Conservation (phyloP, 2,113 vertebrate species). For the Ctenodactylus gundi region DNA sequence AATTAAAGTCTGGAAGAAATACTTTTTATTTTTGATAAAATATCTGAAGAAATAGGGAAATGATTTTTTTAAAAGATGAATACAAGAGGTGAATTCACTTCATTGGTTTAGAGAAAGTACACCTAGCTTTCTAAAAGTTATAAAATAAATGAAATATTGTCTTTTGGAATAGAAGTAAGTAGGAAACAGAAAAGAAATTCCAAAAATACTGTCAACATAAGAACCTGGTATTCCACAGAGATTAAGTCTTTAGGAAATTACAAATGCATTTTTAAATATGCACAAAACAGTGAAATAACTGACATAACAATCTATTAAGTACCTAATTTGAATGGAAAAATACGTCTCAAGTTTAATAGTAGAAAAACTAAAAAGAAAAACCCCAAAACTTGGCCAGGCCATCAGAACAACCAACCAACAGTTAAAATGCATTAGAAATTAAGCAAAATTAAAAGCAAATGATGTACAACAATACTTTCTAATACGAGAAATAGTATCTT, state of each 20-base stretch:
- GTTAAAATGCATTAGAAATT: background rate
- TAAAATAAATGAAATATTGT: background rate
- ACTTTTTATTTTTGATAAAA: background rate
- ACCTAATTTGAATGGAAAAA: background rate
- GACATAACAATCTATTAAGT: background rate
- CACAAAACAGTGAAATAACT: background rate
- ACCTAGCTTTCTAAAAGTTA: background rate
- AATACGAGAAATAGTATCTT: background rate
- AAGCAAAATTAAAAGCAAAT: slow-evolving; percentile 11
- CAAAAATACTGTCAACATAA: background rate
- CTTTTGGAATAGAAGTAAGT: background rate
- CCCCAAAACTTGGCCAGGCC: background rate
- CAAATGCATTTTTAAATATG: background rate
- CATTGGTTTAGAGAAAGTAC: background rate
- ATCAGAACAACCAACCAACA: background rate
- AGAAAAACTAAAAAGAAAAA: slow-evolving; percentile 11
- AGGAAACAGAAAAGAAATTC: background rate
- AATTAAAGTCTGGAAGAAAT: background rate
- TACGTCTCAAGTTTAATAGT: background rate
- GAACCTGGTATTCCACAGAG: background rate
- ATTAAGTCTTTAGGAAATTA: background rate
- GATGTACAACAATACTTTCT: background rate
- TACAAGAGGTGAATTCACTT: background rate
- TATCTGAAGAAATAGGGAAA: background rate
- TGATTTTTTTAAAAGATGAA: background rate